Evolutionary conservation across 2,888 invertebrate species (phyloP), one percentile per base, ranked within the genome.

Genomic region (Eupithecia subfuscata): DNA sequence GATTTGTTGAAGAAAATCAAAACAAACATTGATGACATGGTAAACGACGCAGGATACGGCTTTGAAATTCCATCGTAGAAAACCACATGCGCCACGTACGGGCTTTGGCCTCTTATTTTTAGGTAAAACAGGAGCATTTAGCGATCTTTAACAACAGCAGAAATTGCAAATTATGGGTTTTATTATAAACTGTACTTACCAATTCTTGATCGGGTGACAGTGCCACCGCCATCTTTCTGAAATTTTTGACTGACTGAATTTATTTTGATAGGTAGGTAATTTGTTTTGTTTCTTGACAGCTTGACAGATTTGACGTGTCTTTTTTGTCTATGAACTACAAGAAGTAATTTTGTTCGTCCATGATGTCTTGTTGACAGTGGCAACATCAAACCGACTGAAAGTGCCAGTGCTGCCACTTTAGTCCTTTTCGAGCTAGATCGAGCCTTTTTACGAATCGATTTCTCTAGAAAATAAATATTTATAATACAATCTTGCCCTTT

Each of bases 121-220:
- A 68, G 14, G 0, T 43, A 25, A 6, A 34, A 30, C 14, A 16
- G 56, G 5, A 43, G n/a, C 14, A 68, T 8, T 43, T 25, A 14
- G 7, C 2, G 43, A 25, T 34, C 34, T 37, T 11, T 45, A 52
- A 11, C 43, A n/a, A 43, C 60, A 18, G 3, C n/a, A 40, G 25
- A 68, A 34, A 52, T 18, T 14, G 48, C 22, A 30, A 5, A 60
- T 11, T 52, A 30, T 64, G 40, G 69, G 48, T 71, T 79, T 73
- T 81, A 76, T 81, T 75, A 78, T 79, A 78, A 81, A 85, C 86
- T 84, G 82, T 88, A 96, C 96, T 96, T 91, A 97, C 97, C 96
- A 96, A 96, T 94, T 97, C 97, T 90, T 97, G 97, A 92, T 97
- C 97, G 90, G 96, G 96, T 94, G 97, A 96, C 95, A 97, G 95